A percentile compares a stretch with the other conserved stretches of the same genome.
Conservation (phyloP, 2,888 invertebrate species). For the Drosophila robusta region DNA sequence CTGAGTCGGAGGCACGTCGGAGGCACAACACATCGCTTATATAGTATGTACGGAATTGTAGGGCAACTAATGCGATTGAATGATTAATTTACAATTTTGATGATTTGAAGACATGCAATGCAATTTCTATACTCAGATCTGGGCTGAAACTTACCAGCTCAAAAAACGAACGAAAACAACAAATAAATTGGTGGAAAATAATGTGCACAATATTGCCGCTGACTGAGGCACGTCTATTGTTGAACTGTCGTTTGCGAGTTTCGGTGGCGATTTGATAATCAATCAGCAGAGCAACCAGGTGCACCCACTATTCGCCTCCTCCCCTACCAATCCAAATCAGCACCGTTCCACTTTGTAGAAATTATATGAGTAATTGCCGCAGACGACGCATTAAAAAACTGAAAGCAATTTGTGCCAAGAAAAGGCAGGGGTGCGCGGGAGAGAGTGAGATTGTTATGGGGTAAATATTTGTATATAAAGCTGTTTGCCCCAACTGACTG, state of each 20-base stretch:
- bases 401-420: constrained; percentile 19
- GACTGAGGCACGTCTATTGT: constrained; percentile 28
- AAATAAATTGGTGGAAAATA: constrained; percentile 4
- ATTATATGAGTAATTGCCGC: constrained; percentile 53
- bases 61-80: constrained; percentile 56
- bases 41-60: constrained; percentile 15
- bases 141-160: neutral
- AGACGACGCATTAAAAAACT: constrained; percentile 41
- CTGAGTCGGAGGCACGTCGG: constrained; percentile 36
- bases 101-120: constrained; percentile 63
- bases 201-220: constrained; percentile 12
- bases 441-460: neutral
- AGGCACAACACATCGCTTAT: constrained; percentile 8
- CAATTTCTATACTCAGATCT: neutral
- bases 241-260: constrained; percentile 40
- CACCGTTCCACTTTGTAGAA: constrained; percentile 30
- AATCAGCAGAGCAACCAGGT: constrained; percentile 39
- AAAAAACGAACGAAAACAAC: neutral
- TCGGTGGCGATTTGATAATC: constrained; percentile 53
- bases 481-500: no score
- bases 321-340: constrained; percentile 1
- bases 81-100: constrained; percentile 68
- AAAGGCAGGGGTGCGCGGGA: neutral
- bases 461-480: neutral
- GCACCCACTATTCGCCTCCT: neutral